Base-by-base conservation (phyloP, 2,888 invertebrate genomes). In the Beris morrisii region DNA sequence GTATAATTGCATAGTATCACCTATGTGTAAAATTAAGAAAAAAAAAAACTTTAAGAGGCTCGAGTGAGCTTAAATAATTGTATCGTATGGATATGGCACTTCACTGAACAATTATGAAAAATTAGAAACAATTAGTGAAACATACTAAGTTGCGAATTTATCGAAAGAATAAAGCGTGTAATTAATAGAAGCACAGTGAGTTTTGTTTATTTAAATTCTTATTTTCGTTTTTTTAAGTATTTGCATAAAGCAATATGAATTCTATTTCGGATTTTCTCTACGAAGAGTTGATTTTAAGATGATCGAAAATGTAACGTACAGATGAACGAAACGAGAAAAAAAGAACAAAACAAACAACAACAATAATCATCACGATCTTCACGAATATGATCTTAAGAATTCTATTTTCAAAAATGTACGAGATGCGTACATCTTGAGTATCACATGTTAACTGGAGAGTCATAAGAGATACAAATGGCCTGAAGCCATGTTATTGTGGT, bases 361-460 rank as follows among this genome's bases (percentile, higher is more conserved):
- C 48, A 38, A 38, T 38, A 38, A 22, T 3, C 5, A 38, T 38
- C 38, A 38, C 38, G 38, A 38, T 38, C 38, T 38, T 38, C 38
- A 38, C 38, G 38, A 38, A 38, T 7, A 38, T 9, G 38, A 38
- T 7, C 38, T 38, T 38, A 38, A 38, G 38, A 38, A 38, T 38
- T 38, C 3, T 38, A 7, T 7, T 13, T 53, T 43, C 54, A 22
- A 64, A 50, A 64, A 64, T 54, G 32, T 65, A 56, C 65, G 56
- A 65, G 65, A 65, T 65, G 71, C 70, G 72, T 69, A 71, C 71
- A 71, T 71, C 68, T 72, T 71, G 73, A 71, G 70, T 72, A 72
- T 71, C 73, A 72, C 73, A 73, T 73, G 71, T 72, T 72, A 71
- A 73, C 72, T 73, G 72, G 72, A 70, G 72, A 70, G 70, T 69